Conservation (phyloP, 2,888 invertebrate species). For the Lepetodrilus schrolli region DNA sequence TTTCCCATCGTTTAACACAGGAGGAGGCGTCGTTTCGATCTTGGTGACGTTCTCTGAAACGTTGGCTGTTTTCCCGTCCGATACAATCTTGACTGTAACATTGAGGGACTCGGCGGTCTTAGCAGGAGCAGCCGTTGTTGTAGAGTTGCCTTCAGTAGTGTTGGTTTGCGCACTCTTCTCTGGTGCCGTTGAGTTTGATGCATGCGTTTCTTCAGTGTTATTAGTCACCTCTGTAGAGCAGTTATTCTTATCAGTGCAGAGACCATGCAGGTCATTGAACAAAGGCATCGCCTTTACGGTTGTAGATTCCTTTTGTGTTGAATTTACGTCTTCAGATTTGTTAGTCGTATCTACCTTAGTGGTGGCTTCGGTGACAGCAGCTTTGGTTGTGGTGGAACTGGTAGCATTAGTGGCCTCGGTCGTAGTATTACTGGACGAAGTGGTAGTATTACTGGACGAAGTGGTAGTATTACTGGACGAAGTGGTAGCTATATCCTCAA, state of each 20-base stretch:
- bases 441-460: background rate
- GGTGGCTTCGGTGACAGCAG: background rate
- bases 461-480: background rate
- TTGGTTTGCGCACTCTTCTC: background rate
- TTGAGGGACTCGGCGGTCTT: background rate
- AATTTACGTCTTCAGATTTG: background rate
- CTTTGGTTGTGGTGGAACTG: background rate
- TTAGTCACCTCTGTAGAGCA: background rate
- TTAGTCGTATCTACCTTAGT: background rate
- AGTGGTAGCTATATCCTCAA: background rate
- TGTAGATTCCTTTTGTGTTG: background rate
- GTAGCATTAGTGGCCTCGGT: background rate
- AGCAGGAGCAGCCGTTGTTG: background rate
- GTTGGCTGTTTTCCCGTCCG: background rate
- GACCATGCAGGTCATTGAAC: background rate
- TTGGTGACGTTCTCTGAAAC: background rate
- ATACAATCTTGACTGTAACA: background rate
- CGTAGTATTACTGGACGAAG: background rate
- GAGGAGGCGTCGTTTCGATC: background rate
- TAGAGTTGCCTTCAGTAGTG: background rate
- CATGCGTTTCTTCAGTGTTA: background rate
- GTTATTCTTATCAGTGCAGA: slow-evolving; percentile 7
- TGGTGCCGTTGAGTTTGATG: background rate
- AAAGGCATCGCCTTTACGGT: background rate
- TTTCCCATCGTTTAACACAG: background rate